phyloP scores from a whole-genome alignment of 2,113 vertebrate species.

The Mesembrinibis cayennensis region DNA sequence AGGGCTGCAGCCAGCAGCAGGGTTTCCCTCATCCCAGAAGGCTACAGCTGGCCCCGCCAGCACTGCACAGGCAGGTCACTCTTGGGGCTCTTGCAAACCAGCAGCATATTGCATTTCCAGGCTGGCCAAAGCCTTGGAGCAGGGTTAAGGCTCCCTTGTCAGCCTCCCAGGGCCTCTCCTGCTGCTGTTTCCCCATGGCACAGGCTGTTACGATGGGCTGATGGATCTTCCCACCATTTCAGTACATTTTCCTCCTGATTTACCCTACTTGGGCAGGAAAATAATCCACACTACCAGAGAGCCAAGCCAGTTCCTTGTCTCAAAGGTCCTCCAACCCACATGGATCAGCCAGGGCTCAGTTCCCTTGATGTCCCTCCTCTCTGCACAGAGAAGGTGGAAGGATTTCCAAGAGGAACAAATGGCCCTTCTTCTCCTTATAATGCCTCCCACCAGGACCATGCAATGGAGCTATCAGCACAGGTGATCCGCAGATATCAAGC shows the following conservation, averaged over 20 bases:
- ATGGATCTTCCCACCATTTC: background rate
- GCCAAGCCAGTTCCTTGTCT: background rate
- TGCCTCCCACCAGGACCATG: background rate
- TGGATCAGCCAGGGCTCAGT: background rate
- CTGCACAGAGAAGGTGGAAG: background rate
- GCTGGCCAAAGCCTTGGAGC: background rate
- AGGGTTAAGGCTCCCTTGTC: background rate
- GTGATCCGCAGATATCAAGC: background rate
- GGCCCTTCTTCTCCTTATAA: background rate
- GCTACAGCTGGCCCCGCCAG: background rate
- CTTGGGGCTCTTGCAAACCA: background rate
- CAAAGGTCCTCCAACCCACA: background rate
- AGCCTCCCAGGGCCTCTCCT: background rate
- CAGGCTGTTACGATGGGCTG: background rate
- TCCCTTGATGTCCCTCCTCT: background rate
- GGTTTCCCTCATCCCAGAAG: background rate
- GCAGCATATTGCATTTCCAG: background rate
- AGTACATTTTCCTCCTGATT: background rate
- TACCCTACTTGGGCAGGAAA: background rate
- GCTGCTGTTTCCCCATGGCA: background rate
- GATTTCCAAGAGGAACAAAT: background rate
- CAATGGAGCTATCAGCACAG: background rate
- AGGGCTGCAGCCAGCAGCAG: background rate
- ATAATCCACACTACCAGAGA: background rate
- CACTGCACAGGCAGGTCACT: fast-evolving